These are phyloP conservation scores for Lerema accius DNA, from an alignment of 1,140 invertebrate species.

Conservation along the genomic window DNA sequence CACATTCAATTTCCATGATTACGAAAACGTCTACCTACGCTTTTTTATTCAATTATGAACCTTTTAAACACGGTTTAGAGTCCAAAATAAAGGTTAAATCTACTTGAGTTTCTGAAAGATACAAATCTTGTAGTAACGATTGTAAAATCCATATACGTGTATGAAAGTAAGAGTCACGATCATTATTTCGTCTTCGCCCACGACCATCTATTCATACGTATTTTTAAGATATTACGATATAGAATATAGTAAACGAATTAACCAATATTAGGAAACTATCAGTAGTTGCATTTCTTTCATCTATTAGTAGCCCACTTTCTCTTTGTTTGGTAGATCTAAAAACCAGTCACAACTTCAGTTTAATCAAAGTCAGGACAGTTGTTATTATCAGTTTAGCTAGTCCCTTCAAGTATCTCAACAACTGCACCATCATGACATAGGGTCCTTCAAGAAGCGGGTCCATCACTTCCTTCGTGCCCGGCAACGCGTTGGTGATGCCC, in stretches of 20 bases:
- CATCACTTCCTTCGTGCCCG: too few relatives aligned
- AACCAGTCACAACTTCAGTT: too few relatives aligned
- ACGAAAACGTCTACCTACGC: conserved; percentile 4
- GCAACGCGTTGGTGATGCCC: too few relatives aligned
- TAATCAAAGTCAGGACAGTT: too few relatives aligned
- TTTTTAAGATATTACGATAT: conserved; percentile 8
- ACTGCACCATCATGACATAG: too few relatives aligned
- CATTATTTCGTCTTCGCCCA: conserved; percentile 27
- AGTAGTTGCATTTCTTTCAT: too few relatives aligned
- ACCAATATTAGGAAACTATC: too few relatives aligned
- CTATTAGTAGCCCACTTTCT: too few relatives aligned
- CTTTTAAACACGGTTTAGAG: conserved; percentile 2
- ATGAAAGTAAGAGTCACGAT: conserved; percentile 36
- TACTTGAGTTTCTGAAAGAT: conserved; percentile 4
- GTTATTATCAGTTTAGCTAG: too few relatives aligned
- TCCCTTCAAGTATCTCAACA: too few relatives aligned
- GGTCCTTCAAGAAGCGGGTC: too few relatives aligned
- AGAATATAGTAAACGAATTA: neutral
- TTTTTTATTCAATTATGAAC: neutral
- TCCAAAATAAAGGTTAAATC: conserved; percentile 1
- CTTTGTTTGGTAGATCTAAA: too few relatives aligned
- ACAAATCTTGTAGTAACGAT: conserved; percentile 4
- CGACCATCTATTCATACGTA: conserved; percentile 24
- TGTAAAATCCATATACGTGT: conserved; percentile 14
- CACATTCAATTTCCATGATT: conserved; percentile 22